Evolutionary conservation across 2,888 invertebrate species (phyloP).

Genomic region (Lissocephala sabroskyi): DNA sequence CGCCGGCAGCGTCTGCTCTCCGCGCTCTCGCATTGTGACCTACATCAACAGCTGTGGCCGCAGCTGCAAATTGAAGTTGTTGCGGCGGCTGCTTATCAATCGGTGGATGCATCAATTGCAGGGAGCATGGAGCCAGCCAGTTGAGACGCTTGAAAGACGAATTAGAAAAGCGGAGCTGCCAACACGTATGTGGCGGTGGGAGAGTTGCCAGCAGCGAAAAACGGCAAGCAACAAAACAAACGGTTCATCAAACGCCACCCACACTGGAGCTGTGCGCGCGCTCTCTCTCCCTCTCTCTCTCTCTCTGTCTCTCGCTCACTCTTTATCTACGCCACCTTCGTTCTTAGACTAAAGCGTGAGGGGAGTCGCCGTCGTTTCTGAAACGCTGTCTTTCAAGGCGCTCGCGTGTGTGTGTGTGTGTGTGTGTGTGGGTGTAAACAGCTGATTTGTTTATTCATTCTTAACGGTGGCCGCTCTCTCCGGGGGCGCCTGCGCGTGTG

Average conservation of each 20-base stretch:
- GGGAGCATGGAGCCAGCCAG: neutral
- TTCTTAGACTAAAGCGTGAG: constrained; percentile 2
- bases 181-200: neutral
- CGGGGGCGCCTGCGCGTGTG: constrained; percentile 38
- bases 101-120: neutral
- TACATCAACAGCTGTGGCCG: constrained; percentile 66
- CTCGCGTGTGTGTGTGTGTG: constrained; percentile 7
- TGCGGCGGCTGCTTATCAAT: neutral
- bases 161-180: neutral
- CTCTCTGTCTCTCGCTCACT: constrained; percentile 8
- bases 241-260: constrained; percentile 38
- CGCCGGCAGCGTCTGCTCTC: neutral
- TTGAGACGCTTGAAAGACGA: neutral
- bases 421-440: constrained; percentile 9
- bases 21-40: constrained; percentile 40
- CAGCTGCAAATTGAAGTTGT: neutral
- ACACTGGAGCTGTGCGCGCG: constrained; percentile 23
- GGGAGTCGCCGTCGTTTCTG: neutral
- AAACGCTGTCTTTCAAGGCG: neutral
- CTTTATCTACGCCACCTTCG: constrained; percentile 3
- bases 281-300: constrained; percentile 28
- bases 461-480: constrained; percentile 5
- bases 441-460: constrained; percentile 21
- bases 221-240: constrained; percentile 8
- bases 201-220: neutral